Evolutionary conservation across 2,113 vertebrate species (phyloP).

Genomic region (Poeciliopsis prolifica): DNA sequence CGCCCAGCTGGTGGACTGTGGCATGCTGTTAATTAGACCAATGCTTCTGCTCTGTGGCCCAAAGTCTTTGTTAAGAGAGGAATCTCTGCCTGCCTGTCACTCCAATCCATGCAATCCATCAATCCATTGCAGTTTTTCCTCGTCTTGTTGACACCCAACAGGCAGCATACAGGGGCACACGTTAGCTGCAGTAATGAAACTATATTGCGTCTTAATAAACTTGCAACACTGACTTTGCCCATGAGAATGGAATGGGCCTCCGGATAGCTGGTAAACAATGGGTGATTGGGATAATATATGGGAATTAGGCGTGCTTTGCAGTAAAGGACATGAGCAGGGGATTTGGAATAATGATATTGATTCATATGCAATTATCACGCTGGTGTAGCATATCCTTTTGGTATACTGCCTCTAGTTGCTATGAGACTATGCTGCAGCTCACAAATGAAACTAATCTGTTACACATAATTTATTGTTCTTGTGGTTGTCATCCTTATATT

Average conservation of each 20-base stretch:
- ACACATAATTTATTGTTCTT: conserved; percentile 20
- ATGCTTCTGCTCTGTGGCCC: conserved; percentile 42
- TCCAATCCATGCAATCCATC: background rate
- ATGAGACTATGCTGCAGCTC: conserved; percentile 8
- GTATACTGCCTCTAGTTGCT: conserved; percentile 13
- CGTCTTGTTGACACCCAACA: conserved; percentile 10
- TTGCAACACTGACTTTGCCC: conserved; percentile 58
- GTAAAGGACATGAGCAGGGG: conserved; percentile 50
- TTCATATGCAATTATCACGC: conserved; percentile 54
- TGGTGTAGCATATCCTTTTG: conserved; percentile 25
- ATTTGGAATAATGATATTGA: conserved; percentile 48
- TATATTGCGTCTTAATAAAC: conserved; percentile 60
- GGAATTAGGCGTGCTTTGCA: conserved; percentile 55
- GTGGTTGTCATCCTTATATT: conserved; percentile 3
- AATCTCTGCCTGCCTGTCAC: conserved; percentile 17
- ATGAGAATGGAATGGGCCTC: conserved; percentile 56
- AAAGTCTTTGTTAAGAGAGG: conserved; percentile 21
- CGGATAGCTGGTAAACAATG: conserved; percentile 67
- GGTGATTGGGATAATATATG: conserved; percentile 67
- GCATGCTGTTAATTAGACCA: conserved; percentile 57
- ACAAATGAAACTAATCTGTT: conserved; percentile 22
- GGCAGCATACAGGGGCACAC: conserved; percentile 41
- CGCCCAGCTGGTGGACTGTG: conserved; percentile 39
- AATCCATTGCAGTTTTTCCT: background rate
- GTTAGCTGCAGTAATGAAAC: conserved; percentile 60